These are phyloP conservation scores for Triplophysa rosa DNA, from an alignment of 2,113 vertebrate genomes.

Conservation along the genomic window DNA sequence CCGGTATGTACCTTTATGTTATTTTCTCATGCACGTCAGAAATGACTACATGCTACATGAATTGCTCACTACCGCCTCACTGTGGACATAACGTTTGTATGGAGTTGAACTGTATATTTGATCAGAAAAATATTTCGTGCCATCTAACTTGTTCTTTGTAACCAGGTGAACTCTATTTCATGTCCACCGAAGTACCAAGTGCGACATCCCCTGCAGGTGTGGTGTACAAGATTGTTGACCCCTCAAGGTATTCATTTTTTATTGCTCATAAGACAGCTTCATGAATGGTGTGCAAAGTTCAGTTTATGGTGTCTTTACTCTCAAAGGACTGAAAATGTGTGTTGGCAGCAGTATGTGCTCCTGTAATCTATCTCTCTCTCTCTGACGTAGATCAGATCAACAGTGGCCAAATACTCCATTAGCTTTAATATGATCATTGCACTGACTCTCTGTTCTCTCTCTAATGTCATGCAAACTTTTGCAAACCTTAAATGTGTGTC, in stretches of 20 bases:
- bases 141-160: neutral
- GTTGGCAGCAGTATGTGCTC: conserved; percentile 47
- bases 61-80: neutral
- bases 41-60: neutral
- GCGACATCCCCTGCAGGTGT: conserved; percentile 83
- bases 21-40: neutral
- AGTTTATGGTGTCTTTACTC: conserved; percentile 15
- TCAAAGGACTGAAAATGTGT: conserved; percentile 29
- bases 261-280: neutral
- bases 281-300: neutral
- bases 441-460: too few relatives aligned
- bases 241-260: conserved; percentile 81
- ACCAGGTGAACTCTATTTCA: conserved; percentile 92
- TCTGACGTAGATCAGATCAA: neutral
- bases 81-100: neutral
- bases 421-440: neutral
- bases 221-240: conserved; percentile 91
- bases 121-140: neutral
- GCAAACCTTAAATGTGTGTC: neutral
- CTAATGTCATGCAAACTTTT: neutral
- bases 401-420: neutral
- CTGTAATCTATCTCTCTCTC: conserved; percentile 52
- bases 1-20: conserved; percentile 74
- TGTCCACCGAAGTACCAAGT: conserved; percentile 87
- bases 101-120: neutral